Evolutionary conservation across 2,888 invertebrate genomes (phyloP).

Genomic region (Tetrapedia diversipes): DNA sequence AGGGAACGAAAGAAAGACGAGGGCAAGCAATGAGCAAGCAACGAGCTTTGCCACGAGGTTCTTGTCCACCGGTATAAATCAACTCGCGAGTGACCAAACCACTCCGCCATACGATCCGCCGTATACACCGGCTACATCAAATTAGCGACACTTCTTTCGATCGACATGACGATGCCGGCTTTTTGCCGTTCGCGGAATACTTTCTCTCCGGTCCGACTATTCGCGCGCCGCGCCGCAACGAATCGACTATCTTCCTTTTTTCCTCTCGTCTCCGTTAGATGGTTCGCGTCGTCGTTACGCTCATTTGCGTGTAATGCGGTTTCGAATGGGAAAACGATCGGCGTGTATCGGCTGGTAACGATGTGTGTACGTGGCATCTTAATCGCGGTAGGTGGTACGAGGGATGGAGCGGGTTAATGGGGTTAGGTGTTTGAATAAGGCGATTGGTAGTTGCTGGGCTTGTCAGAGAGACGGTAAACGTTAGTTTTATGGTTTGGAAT

Average conservation of each 20-base stretch:
- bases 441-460: not conserved
- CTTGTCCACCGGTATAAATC: slow-evolving; percentile 78
- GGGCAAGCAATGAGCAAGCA: slow-evolving; percentile 74
- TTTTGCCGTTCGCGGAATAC: slow-evolving; percentile 45
- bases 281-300: slow-evolving; percentile 3
- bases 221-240: slow-evolving; percentile 33
- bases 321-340: slow-evolving; percentile 1
- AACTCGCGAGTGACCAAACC: slow-evolving; percentile 70
- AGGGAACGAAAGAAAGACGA: slow-evolving; percentile 48
- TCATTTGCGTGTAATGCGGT: slow-evolving; percentile 17
- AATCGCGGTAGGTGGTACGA: not conserved
- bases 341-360: not conserved
- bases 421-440: not conserved
- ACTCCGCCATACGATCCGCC: slow-evolving; percentile 52
- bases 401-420: not conserved
- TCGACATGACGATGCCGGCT: slow-evolving; percentile 47
- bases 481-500: not conserved
- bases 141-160: slow-evolving; percentile 63
- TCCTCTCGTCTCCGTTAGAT: too few species aligned
- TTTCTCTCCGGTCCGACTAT: slow-evolving; percentile 47
- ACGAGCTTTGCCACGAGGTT: slow-evolving; percentile 72
- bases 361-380: not conserved
- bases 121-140: slow-evolving; percentile 56
- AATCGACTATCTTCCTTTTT: not conserved
- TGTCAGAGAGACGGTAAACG: not conserved